Evolutionary conservation across 92 coral and sea anemone species (phyloP).

Genomic region (Palythoa caribaeorum): DNA sequence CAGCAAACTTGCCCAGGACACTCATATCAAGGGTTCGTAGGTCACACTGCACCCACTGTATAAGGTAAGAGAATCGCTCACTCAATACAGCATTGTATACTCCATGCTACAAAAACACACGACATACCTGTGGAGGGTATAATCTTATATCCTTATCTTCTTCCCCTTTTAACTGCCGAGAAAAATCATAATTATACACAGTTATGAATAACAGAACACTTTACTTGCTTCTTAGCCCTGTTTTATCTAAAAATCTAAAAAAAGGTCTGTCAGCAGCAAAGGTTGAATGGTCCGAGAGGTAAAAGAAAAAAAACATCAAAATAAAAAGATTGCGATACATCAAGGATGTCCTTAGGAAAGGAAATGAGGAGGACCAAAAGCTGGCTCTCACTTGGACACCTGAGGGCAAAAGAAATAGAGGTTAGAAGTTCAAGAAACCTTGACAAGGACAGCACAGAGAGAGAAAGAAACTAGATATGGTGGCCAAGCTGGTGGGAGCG

Average conservation of each 20-base stretch:
- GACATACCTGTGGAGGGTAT: conserved; percentile 84
- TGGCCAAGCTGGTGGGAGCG: no score
- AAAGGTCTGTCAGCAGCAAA: neutral
- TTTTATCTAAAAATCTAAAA: neutral
- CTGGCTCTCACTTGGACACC: no score
- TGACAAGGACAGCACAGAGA: no score
- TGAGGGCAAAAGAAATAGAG: no score
- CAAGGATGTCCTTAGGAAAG: no score
- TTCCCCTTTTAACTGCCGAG: conserved; percentile 30
- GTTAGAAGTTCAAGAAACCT: no score
- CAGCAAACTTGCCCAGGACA: conserved; percentile 94
- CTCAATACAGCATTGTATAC: neutral
- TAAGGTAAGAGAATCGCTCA: neutral
- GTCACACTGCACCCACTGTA: conserved; percentile 97
- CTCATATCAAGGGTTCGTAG: conserved; percentile 81
- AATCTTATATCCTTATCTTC: conserved; percentile 69
- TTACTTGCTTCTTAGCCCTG: neutral
- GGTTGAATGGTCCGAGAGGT: no score
- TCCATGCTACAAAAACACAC: neutral
- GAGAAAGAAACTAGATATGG: no score
- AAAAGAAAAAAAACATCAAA: no score
- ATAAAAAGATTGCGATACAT: no score
- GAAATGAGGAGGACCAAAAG: no score
- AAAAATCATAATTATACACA: neutral
- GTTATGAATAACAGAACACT: neutral